Evolutionary conservation across 2,888 invertebrate species (phyloP), one percentile per base, ranked within the genome.

Genomic region (Parnassius apollo): DNA sequence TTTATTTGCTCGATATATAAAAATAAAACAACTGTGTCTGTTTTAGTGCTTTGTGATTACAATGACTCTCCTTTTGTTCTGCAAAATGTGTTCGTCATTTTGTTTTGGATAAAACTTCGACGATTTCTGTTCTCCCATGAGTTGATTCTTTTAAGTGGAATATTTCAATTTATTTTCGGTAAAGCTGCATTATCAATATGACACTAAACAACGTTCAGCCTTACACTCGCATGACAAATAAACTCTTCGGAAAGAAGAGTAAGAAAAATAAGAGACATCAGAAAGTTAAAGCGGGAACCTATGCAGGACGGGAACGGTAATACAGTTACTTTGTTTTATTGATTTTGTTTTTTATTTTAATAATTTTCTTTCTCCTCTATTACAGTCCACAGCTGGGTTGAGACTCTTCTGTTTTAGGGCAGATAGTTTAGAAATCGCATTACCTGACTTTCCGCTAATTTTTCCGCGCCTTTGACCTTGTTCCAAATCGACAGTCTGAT

Each of bases 191-290:
- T 52, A 56, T 45, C 54, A 69, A 75, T 71, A 90, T 91, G 91
- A 91, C 90, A 51, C 73, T 86, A 18, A 84, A 77, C 61, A 83
- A 85, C 66, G 70, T 71, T 2, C 78, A 85, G 65, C 83, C 86
- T 61, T 85, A 87, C 67, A 80, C 72, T 69, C 74, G 83, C 71
- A 83, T 88, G 66, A 78, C 88, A 2, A 84, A 80, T 67, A 91
- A 88, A 70, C 71, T 91, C 13, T 91, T 91, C 66, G 88, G 90
- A 46, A 84, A 89, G 77, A 91, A 90, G 67, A 86, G 72, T 62
- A 90, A 91, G 78, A 91, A 89, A 65, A 84, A 68, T 4, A 91
- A 91, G 85, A 73, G 84, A 48, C 72, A 79, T 66, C 70, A 72
- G 45, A 91, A 90, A 73, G 72, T 72, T 48, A 91, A 89, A 76